phyloP scores from a whole-genome alignment of 2,113 vertebrate genomes.

The Picathartes gymnocephalus region DNA sequence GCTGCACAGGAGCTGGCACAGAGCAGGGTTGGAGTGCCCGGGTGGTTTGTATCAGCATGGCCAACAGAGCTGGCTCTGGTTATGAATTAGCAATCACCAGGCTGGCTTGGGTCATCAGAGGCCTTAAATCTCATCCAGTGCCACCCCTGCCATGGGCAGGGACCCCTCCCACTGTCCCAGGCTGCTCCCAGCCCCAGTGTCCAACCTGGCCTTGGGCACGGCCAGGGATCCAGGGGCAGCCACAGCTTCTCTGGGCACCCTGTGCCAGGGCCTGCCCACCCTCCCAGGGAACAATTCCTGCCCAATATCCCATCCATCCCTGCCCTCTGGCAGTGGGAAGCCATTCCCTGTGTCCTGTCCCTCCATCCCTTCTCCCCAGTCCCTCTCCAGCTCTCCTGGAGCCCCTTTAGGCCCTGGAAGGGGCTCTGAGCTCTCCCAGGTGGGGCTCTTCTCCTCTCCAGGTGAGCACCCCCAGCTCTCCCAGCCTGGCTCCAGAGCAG shows the following conservation, averaged over 20 bases:
- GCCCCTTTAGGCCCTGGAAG: accelerated
- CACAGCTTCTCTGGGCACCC: background rate
- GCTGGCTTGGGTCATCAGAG: background rate
- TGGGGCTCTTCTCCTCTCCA: background rate
- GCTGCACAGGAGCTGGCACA: accelerated
- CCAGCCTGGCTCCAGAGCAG: background rate
- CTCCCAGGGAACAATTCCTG: background rate
- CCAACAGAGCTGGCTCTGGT: background rate
- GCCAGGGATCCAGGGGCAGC: background rate
- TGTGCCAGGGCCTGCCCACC: background rate
- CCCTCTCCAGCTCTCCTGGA: background rate
- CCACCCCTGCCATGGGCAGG: background rate
- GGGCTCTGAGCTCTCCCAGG: background rate
- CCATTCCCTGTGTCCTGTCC: background rate
- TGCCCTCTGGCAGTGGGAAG: background rate
- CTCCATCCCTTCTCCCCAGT: background rate
- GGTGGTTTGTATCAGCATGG: background rate
- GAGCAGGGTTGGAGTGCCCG: background rate
- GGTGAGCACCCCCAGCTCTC: background rate
- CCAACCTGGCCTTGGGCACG: background rate
- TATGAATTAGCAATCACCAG: background rate
- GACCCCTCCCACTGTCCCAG: background rate
- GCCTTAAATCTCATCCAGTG: background rate
- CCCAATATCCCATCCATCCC: background rate
- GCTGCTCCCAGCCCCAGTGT: background rate